These are phyloP conservation scores for Heliconius aoede DNA, from an alignment of 2,888 invertebrate genomes.

Conservation along the genomic window DNA sequence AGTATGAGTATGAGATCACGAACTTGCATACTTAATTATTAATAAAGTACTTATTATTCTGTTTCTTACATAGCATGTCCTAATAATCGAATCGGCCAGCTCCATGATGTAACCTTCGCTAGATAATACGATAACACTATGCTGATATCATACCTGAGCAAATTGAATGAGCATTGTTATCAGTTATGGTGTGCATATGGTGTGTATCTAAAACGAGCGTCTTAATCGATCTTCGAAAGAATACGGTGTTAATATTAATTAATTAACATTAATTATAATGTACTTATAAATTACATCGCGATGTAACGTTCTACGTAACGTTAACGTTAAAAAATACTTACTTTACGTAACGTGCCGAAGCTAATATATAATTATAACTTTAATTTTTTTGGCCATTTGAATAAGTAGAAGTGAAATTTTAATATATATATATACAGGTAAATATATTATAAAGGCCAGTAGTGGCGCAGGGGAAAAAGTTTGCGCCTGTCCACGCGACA, in stretches of 20 bases:
- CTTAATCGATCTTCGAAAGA: not conserved
- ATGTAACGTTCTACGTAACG: conserved; percentile 10
- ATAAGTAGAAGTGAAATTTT: not conserved
- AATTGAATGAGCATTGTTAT: conserved; percentile 48
- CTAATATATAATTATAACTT: not conserved
- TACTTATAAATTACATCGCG: conserved; percentile 3
- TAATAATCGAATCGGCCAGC: conserved; percentile 36
- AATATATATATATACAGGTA: conserved; percentile 1
- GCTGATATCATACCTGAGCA: conserved; percentile 49
- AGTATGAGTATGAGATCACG: not conserved
- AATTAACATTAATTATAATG: too few species aligned
- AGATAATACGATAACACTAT: conserved; percentile 48
- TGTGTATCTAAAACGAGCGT: conserved; percentile 28
- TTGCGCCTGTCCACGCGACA: too few species aligned
- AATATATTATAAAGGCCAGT: too few species aligned
- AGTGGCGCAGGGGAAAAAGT: too few species aligned
- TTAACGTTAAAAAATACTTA: conserved; percentile 16
- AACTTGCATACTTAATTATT: not conserved
- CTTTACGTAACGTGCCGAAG: not conserved
- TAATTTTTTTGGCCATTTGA: not conserved
- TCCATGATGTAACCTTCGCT: conserved; percentile 37
- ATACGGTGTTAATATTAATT: conserved; percentile 7
- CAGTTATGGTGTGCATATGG: conserved; percentile 40
- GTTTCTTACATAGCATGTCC: not conserved
- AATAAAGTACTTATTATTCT: conserved; percentile 14